Evolutionary conservation across 1,140 invertebrate genomes (phyloP), one percentile per base, ranked within the genome.

Genomic region (Cherax destructor): DNA sequence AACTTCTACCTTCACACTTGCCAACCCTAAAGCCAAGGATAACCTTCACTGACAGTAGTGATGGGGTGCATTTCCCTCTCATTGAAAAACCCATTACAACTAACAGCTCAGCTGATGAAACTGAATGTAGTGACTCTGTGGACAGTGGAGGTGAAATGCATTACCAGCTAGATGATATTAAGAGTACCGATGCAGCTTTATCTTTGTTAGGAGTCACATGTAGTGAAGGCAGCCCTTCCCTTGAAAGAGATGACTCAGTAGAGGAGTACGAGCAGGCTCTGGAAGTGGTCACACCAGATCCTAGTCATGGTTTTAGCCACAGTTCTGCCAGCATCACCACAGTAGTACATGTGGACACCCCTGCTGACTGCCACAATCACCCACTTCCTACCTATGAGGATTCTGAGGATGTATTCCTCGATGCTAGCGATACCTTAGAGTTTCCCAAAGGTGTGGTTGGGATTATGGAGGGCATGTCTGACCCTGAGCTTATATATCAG

Each of bases 201-300:
- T 24, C 69, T 30, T 21, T n/a, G 9, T n/a, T n/a, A 30, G n/a
- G 24, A 30, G n/a, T 74, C 5, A 13, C 6, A 41, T 56, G 79
- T 56, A 59, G 18, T 81, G 65, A 7, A 49, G n/a, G 47, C 21
- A 50, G 1, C 10, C n/a, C 18, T 56, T 16, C 52, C 5, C 65
- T 83, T 41, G 18, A 1, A 30, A 72, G 89, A 30, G 89, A 91
- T 7, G 89, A 85, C 13, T 91, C 89, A 6, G 74, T 79, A n/a
- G 89, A 91, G 7, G 83, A 85, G 56, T 91, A 91, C 47, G 89
- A 91, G 52, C 83, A 84, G 16, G 89, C 89, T 56, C 76, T 91
- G 74, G 89, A 91, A n/a, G 89, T 85, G 24, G 76, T 85, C 18
- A 83, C 83, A 7, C 76, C 30, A 0, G 80, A 91, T 9, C 83